Percentiles rank a stretch among this genome's conserved stretches.
phyloP scores from a whole-genome alignment of 2,888 invertebrate genomes.

The Trilocha varians region DNA sequence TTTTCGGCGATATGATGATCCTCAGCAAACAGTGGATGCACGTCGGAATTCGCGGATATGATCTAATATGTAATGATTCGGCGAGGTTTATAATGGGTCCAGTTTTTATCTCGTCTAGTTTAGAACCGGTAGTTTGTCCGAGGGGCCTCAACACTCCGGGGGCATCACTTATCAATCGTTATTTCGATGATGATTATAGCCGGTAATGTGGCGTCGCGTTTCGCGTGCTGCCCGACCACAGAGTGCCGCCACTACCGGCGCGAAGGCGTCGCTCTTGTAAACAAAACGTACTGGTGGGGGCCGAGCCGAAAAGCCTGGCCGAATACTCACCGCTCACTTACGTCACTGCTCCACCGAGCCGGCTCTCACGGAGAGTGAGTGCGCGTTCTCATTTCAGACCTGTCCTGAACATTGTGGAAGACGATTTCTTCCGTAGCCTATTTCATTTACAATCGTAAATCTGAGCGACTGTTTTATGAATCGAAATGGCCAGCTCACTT shows the following conservation, averaged over 20 bases:
- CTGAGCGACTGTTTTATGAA: too few species aligned
- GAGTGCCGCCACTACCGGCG: conserved; percentile 66
- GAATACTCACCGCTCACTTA: conserved; percentile 58
- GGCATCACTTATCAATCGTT: conserved; percentile 39
- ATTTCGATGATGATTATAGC: conserved; percentile 18
- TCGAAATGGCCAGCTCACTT: too few species aligned
- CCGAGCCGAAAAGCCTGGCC: conserved; percentile 66
- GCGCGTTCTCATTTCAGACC: conserved; percentile 21
- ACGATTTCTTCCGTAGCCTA: too few species aligned
- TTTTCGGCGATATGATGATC: conserved; percentile 34
- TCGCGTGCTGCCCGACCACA: conserved; percentile 57
- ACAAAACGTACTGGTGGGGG: conserved; percentile 68
- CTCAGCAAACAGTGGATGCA: conserved; percentile 40
- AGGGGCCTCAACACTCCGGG: conserved; percentile 28
- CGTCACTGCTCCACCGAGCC: conserved; percentile 41
- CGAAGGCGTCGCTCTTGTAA: conserved; percentile 58
- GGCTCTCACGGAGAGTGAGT: conserved; percentile 25
- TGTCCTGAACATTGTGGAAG: too few species aligned
- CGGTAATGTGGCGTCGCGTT: conserved; percentile 38
- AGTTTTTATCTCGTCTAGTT: conserved; percentile 24
- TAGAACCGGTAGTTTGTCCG: conserved; percentile 23
- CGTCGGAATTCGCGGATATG: conserved; percentile 25
- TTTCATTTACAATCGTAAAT: too few species aligned
- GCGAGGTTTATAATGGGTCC: conserved; percentile 19
- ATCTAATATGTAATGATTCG: conserved; percentile 21